These are phyloP conservation scores for Agrotis exclamationis DNA, from an alignment of 2,888 invertebrate species.

Conservation along the genomic window DNA sequence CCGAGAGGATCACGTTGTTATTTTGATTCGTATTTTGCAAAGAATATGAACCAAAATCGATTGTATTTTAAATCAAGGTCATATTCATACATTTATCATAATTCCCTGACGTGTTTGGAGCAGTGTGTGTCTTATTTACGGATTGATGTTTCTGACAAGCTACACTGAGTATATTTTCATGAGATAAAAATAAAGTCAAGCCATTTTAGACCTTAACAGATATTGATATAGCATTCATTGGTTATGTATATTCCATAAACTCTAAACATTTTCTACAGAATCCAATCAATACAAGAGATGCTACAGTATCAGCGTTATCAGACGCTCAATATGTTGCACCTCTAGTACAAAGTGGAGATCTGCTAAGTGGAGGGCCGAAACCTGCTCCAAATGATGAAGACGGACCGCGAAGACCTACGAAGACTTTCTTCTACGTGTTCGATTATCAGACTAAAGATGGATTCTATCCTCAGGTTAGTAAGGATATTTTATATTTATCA, in stretches of 20 bases:
- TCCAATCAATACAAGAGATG: slow-evolving; percentile 96
- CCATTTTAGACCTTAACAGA: background rate
- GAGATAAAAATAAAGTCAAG: background rate
- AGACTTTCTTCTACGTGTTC: slow-evolving; percentile 97
- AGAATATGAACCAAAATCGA: slow-evolving; percentile 31
- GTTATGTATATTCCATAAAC: background rate
- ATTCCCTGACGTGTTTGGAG: slow-evolving; percentile 25
- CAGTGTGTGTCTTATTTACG: slow-evolving; percentile 9
- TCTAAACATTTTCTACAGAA: slow-evolving; percentile 90
- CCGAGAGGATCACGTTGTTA: background rate
- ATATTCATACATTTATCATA: slow-evolving; percentile 48
- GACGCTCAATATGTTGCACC: slow-evolving; percentile 99
- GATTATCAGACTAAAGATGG: slow-evolving; percentile 98
- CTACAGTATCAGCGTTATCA: slow-evolving; percentile 97
- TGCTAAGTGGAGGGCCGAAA: slow-evolving; percentile 93
- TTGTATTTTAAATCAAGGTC: slow-evolving; percentile 7
- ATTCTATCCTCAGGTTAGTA: slow-evolving; percentile 95
- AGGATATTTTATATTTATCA: background rate
- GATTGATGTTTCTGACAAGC: slow-evolving; percentile 12
- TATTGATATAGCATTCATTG: background rate
- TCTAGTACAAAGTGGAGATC: slow-evolving; percentile 95
- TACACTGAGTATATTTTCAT: background rate
- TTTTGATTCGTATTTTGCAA: slow-evolving; percentile 38
- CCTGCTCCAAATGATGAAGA: slow-evolving; percentile 90
- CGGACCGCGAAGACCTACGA: slow-evolving; percentile 92